These are phyloP conservation scores for Salvelinus fontinalis DNA, from an alignment of 2,113 vertebrate genomes.

Conservation along the genomic window DNA sequence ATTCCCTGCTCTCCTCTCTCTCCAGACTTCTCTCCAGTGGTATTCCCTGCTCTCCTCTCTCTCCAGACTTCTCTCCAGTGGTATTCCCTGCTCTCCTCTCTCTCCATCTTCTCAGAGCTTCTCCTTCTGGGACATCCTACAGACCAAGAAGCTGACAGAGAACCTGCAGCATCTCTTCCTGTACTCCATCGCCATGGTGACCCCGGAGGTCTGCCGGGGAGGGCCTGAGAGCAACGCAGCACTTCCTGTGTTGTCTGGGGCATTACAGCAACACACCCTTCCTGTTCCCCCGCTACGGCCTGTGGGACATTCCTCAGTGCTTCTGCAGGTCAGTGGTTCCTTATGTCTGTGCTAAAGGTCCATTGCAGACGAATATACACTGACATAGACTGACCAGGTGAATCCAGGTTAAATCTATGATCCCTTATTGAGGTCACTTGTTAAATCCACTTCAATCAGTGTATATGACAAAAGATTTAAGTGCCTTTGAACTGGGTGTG, in stretches of 20 bases:
- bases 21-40: too few species aligned
- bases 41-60: too few species aligned
- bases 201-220: conserved; percentile 72
- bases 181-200: conserved; percentile 92
- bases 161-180: conserved; percentile 89
- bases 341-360: too few species aligned
- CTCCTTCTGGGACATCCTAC: conserved; percentile 85
- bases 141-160: conserved; percentile 80
- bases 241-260: conserved; percentile 89
- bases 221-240: conserved; percentile 85
- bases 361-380: too few species aligned
- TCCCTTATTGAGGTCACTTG: too few species aligned
- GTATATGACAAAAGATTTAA: too few species aligned
- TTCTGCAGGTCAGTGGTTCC: conserved; percentile 85
- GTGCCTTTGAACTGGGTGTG: too few species aligned
- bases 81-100: conserved; percentile 5
- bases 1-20: too few species aligned
- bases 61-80: too few species aligned
- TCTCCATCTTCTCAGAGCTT: conserved; percentile 66
- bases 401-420: too few species aligned
- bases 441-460: too few species aligned
- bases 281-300: conserved; percentile 88
- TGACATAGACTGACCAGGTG: too few species aligned
- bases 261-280: conserved; percentile 95
- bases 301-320: conserved; percentile 94